Evolutionary conservation across 2,113 vertebrate genomes (phyloP).

Genomic region (Ammospiza nelsoni): DNA sequence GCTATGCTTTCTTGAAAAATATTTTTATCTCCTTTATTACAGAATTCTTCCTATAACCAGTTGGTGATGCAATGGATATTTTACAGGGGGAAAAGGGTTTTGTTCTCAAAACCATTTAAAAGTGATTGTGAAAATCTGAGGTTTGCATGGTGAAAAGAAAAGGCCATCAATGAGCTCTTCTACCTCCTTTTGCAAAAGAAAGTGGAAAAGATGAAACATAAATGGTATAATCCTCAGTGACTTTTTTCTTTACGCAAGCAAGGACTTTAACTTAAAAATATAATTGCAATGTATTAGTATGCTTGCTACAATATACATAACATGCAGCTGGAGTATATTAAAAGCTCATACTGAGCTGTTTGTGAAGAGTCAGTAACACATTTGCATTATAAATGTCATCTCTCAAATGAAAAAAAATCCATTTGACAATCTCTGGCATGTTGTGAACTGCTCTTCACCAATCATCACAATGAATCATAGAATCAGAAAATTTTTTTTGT

Average conservation of each 20-base stretch:
- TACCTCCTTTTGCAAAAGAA: background rate
- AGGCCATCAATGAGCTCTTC: background rate
- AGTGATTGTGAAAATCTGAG: background rate
- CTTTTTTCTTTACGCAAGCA: background rate
- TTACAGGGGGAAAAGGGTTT: background rate
- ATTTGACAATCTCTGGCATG: background rate
- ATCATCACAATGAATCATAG: background rate
- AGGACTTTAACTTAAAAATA: background rate
- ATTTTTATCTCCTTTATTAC: background rate
- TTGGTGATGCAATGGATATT: background rate
- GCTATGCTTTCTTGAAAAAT: background rate
- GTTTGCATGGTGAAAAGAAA: background rate
- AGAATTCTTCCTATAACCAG: background rate
- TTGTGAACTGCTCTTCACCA: background rate
- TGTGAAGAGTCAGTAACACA: background rate
- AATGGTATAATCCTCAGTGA: background rate
- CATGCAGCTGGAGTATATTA: background rate
- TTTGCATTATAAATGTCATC: slow-evolving; percentile 1
- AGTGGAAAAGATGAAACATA: background rate
- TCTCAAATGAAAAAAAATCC: slow-evolving; percentile 16
- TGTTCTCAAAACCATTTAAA: background rate
- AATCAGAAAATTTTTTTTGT: background rate
- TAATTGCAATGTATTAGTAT: background rate
- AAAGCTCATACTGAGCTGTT: background rate
- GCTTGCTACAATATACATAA: background rate